Percentiles rank a stretch among this genome's conserved stretches.
Conservation (phyloP, 1,140 invertebrate species). For the Eueides isabella region DNA sequence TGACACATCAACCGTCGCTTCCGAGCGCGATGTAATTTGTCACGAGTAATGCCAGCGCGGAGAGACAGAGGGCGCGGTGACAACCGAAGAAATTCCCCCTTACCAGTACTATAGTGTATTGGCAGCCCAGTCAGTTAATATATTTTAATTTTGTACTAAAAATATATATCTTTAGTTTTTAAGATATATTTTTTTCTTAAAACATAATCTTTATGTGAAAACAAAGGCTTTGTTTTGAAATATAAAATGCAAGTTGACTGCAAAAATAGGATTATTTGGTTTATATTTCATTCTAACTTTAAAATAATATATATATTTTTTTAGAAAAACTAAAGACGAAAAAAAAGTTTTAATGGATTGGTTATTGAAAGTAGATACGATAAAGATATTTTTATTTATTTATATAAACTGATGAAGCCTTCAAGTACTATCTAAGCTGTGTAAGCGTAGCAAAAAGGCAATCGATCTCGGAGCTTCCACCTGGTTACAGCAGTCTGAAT, state of each 20-base stretch:
- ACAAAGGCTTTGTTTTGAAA: too few relatives aligned
- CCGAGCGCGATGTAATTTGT: constrained; percentile 43
- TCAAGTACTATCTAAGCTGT: neutral
- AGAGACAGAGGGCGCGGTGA: constrained; percentile 41
- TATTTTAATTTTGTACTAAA: too few relatives aligned
- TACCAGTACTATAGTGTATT: neutral
- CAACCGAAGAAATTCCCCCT: constrained; percentile 29
- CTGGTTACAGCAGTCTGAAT: constrained; percentile 17
- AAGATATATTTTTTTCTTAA: too few relatives aligned
- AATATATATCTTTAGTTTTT: too few relatives aligned
- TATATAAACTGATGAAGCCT: neutral
- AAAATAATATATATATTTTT: too few relatives aligned
- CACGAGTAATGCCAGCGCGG: constrained; percentile 41
- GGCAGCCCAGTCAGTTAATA: neutral
- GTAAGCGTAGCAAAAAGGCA: constrained; percentile 4
- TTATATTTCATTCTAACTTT: too few relatives aligned
- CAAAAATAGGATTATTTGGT: too few relatives aligned
- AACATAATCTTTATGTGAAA: too few relatives aligned
- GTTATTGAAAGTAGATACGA: too few relatives aligned
- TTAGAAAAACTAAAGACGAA: too few relatives aligned
- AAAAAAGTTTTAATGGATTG: too few relatives aligned
- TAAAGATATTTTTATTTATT: neutral
- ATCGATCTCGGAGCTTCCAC: constrained; percentile 14
- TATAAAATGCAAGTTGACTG: too few relatives aligned
- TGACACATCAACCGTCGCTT: constrained; percentile 44